Evolutionary conservation across 2,113 vertebrate species (phyloP), one percentile per base, ranked within the genome.

Genomic region (Dendrocopos noguchii): DNA sequence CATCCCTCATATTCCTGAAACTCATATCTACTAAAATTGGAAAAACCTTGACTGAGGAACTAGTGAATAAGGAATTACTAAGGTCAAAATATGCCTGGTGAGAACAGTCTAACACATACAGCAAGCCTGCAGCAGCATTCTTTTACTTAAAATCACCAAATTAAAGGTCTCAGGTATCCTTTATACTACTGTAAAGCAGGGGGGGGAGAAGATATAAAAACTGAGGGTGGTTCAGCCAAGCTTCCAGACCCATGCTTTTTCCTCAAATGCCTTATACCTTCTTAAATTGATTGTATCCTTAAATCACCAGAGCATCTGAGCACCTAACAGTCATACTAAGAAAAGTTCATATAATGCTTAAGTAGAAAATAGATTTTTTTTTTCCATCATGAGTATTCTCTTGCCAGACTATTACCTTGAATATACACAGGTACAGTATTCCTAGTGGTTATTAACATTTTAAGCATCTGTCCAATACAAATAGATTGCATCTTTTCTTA

Each of bases 141-240:
- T 80, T 34, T 52, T 47, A 31, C 39, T 65, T 34, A 42, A 19
- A 63, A 20, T 14, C 42, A 18, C 24, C 27, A 31, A 4, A 50
- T 82, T 61, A 9, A 81, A 79, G 15, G 18, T 29, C 21, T 79
- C 27, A 24, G 28, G 20, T 56, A 77, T 17, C 13, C 15, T 79
- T 79, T 28, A 66, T 2, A 19, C 5, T 42, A 47, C 21, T 76
- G 65, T 60, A 87, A 61, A 24, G 5, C 46, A n/a, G n/a, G n/a
- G n/a, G n/a, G n/a, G n/a, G n/a, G n/a, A n/a, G n/a, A n/a, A n/a
- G n/a, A n/a, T 20, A 47, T 11, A n/a, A 19, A 29, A 63, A 55
- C 0, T 1, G 0, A 15, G 3, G 16, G 10, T 34, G 3, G 15
- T 17, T 86, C 39, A 55, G 53, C 6, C 20, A 84, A 73, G 52